phyloP scores from a whole-genome alignment of 2,113 vertebrate genomes.

The Pyxicephalus adspersus region DNA sequence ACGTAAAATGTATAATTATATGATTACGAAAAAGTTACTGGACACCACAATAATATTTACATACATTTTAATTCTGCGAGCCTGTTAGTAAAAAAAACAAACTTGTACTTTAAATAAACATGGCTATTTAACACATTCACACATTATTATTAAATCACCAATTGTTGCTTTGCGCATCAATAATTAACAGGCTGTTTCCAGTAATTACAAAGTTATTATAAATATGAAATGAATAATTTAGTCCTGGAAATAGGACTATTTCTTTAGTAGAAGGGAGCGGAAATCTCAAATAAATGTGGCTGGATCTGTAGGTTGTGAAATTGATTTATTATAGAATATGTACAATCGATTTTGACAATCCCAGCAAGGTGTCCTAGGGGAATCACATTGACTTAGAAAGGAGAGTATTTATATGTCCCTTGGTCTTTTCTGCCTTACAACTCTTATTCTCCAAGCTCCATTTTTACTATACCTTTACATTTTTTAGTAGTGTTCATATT shows the following conservation, averaged over 20 bases:
- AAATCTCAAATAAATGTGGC: conserved; percentile 6
- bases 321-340: conserved; percentile 6
- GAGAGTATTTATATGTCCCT: conserved; percentile 26
- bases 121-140: conserved; percentile 76
- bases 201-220: conserved; percentile 95
- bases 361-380: conserved; percentile 44
- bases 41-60: no score
- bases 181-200: conserved; percentile 87
- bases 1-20: no score
- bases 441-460: neutral
- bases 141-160: conserved; percentile 86
- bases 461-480: neutral
- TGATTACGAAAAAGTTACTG: no score
- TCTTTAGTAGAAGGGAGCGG: conserved; percentile 56
- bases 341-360: conserved; percentile 46
- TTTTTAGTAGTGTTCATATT: neutral
- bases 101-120: conserved; percentile 72
- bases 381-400: conserved; percentile 7
- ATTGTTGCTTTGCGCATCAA: conserved; percentile 87
- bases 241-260: conserved; percentile 67
- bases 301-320: neutral
- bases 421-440: neutral
- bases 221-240: conserved; percentile 94
- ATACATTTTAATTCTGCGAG: neutral
- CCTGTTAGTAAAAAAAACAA: conserved; percentile 3